Conservation (phyloP, 1,140 invertebrate species). For the Drosophila sproati region DNA sequence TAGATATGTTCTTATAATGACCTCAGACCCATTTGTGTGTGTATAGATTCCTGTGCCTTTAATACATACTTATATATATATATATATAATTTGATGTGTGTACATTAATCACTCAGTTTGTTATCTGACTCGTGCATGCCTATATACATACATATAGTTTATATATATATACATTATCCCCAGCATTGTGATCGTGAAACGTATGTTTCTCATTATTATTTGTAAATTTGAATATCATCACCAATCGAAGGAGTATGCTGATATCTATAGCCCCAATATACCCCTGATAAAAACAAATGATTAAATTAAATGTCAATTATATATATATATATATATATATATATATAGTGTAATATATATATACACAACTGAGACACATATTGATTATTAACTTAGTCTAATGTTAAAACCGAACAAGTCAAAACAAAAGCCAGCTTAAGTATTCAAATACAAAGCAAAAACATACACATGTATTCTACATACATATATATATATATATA, state of each 20-base stretch:
- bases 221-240: slow-evolving; percentile 18
- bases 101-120: slow-evolving; percentile 32
- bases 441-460: slow-evolving; percentile 34
- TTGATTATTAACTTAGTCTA: slow-evolving; percentile 30
- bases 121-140: slow-evolving; percentile 24
- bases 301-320: neutral
- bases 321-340: slow-evolving; percentile 6
- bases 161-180: slow-evolving; percentile 18
- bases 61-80: slow-evolving; percentile 52
- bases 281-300: slow-evolving; percentile 15
- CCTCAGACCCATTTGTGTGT: slow-evolving; percentile 58
- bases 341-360: neutral
- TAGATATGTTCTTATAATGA: slow-evolving; percentile 32
- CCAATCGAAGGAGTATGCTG: slow-evolving; percentile 15
- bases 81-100: slow-evolving; percentile 44
- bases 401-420: slow-evolving; percentile 45
- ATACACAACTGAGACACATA: slow-evolving; percentile 8
- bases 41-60: slow-evolving; percentile 76
- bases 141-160: slow-evolving; percentile 11
- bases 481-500: slow-evolving; percentile 20
- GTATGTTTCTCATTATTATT: slow-evolving; percentile 62
- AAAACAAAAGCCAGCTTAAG: slow-evolving; percentile 23
- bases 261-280: slow-evolving; percentile 7
- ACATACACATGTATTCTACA: slow-evolving; percentile 16
- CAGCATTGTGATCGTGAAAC: slow-evolving; percentile 41